A percentile compares a stretch with the other conserved stretches of the same genome.
phyloP scores from a whole-genome alignment of 2,113 vertebrate genomes.

The Syrrhaptes paradoxus region DNA sequence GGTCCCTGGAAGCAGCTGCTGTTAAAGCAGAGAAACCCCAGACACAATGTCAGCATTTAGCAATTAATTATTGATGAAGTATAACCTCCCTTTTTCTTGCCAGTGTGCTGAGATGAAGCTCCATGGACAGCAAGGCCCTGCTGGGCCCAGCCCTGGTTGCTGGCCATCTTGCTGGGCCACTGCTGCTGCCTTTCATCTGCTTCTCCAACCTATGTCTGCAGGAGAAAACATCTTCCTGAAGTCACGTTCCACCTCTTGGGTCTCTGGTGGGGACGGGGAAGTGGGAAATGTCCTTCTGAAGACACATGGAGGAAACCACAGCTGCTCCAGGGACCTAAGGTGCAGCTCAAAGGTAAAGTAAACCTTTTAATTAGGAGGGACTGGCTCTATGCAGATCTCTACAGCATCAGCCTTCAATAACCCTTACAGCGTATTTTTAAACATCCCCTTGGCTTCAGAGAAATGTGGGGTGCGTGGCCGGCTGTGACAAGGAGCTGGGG shows the following conservation, averaged over 20 bases:
- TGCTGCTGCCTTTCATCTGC: background rate
- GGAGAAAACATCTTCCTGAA: background rate
- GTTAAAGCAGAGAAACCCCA: background rate
- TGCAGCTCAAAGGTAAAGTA: background rate
- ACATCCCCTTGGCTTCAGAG: background rate
- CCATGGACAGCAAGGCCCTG: background rate
- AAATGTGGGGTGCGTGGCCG: rapidly evolving
- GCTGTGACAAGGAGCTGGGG: background rate
- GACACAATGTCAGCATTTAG: background rate
- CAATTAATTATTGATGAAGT: background rate
- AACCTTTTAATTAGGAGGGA: background rate
- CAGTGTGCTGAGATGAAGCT: background rate
- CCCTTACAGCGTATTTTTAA: background rate
- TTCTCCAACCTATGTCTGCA: background rate
- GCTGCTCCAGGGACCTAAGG: rapidly evolving
- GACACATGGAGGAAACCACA: background rate
- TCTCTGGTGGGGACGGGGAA: background rate
- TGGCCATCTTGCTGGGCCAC: background rate
- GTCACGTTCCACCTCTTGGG: rapidly evolving
- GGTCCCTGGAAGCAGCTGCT: background rate
- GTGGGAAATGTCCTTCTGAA: background rate
- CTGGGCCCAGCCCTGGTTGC: background rate
- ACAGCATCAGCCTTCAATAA: background rate
- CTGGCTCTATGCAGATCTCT: background rate
- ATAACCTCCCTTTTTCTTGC: background rate